Base-by-base conservation (phyloP, 2,888 invertebrate genomes). In the Tachina grossa region DNA sequence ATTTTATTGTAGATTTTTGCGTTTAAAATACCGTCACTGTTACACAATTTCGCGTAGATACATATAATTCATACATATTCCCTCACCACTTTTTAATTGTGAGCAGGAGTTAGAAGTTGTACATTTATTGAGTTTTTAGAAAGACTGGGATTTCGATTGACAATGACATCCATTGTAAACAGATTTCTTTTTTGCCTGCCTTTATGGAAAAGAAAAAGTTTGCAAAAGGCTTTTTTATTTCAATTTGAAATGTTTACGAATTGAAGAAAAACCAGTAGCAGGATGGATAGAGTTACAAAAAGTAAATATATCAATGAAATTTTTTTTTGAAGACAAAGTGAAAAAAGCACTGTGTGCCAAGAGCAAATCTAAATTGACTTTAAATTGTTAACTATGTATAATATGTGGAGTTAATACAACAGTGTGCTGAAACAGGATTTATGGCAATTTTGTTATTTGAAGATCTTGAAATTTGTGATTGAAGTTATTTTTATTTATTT, bases 161-260 rank as follows among this genome's bases (percentile, higher is more conserved):
- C 85, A 83, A 84, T 75, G 82, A 85, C 84, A 81, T 85, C 79
- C 80, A 87, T 87, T 87, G 87, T 88, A 86, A 88, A 88, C 76
- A 82, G 69, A 87, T 85, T 66, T 85, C 85, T 66, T 85, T 53
- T 45, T 6, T 31, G 0, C 10, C 59, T 49, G 2, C 74, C 76
- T 61, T 72, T 74, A 80, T 68, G 72, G 83, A 80, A 76, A 63
- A 79, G 84, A 83, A 76, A 80, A 84, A 79, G 31, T 81, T 79
- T 71, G 11, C 43, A 41, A 57, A 76, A 59, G 43, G 5, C 31
- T 65, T 76, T 53, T 65, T 80, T 77, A 47, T 57, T 65, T 68
- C 41, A 49, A 19, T 19, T 41, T 31, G 13, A 68, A 69, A 69
- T 75, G n/a, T 79, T n/a, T 9, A 68, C 43, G 51, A 71, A 45